Evolutionary conservation across 2,888 invertebrate genomes (phyloP).

Genomic region (Drosophila cognata): DNA sequence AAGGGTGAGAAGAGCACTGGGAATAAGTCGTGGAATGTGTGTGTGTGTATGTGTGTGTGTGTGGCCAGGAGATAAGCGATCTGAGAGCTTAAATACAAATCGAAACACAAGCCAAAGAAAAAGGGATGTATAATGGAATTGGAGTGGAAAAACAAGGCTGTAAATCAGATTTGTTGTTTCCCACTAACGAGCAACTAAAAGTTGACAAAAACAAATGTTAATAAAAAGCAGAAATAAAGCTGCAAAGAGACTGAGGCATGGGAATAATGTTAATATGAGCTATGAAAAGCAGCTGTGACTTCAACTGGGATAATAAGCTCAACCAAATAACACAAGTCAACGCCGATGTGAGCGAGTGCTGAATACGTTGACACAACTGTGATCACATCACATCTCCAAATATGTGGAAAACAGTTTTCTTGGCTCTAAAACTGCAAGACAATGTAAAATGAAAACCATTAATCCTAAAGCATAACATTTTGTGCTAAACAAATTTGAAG

Average conservation of each 20-base stretch:
- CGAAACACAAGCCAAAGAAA: conserved; percentile 4
- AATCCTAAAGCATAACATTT: neutral
- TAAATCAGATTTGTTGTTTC: conserved; percentile 48
- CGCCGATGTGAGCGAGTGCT: neutral
- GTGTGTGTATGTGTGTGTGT: neutral
- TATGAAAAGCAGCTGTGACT: neutral
- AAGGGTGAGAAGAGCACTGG: conserved; percentile 3
- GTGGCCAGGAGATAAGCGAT: conserved; percentile 44
- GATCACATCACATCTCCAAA: neutral
- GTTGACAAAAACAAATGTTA: neutral
- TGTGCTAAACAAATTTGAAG: neutral
- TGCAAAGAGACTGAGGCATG: neutral
- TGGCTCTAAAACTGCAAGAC: neutral
- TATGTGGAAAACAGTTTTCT: neutral
- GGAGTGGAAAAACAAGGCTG: conserved; percentile 1
- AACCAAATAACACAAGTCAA: neutral
- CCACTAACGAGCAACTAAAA: conserved; percentile 2
- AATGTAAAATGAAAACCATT: neutral
- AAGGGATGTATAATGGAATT: conserved; percentile 3
- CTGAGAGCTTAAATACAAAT: conserved; percentile 33
- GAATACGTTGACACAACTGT: neutral
- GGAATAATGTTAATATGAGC: neutral
- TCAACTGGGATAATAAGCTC: neutral
- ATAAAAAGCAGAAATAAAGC: neutral
- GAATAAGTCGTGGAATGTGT: conserved; percentile 23